Evolutionary conservation across 2,797 vertebrate genomes (phyloP), one percentile per base, ranked within the genome.

Genomic region (Sitta carolinensis): DNA sequence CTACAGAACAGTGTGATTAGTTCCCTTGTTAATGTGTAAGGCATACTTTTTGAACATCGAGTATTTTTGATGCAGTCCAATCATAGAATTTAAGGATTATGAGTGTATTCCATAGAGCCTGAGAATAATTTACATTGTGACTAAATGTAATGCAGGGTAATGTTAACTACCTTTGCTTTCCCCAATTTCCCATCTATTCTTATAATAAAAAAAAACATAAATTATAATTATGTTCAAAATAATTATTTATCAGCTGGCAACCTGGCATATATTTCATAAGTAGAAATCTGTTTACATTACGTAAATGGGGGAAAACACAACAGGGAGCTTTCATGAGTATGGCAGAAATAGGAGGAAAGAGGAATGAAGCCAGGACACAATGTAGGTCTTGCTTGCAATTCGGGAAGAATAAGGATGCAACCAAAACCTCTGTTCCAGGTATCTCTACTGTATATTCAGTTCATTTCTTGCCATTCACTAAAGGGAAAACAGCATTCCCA

Each of bases 231-330:
- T 30, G 11, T 57, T 74, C 21, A 42, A 64, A 64, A 27, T 84
- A 89, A 58, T 91, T 94, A 30, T 63, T 95, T 93, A 38, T 89
- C 64, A 72, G 48, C 67, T 91, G 66, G 77, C 75, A 94, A 85
- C 76, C 13, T 86, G 72, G 38, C 64, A 84, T 95, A 93, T 96
- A 80, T 86, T 94, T 86, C 21, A 38, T 96, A 90, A 94, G 22
- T 45, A 47, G 59, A 36, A 69, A 87, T 57, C 81, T 86, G 63
- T 93, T 96, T 92, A 79, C 87, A 66, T 69, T 93, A 29, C 3
- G 21, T 85, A 59, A 84, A 52, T 38, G 26, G 48, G 38, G 40
- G 52, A 57, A 87, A 89, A 68, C n/a, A 47, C 36, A 77, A 38
- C 15, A 75, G 23, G 15, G 54, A 84, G 21, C 38, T 94, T 92